Evolutionary conservation across 2,888 invertebrate species (phyloP), one percentile per base, ranked within the genome.

Genomic region (Conchocele bisecta): DNA sequence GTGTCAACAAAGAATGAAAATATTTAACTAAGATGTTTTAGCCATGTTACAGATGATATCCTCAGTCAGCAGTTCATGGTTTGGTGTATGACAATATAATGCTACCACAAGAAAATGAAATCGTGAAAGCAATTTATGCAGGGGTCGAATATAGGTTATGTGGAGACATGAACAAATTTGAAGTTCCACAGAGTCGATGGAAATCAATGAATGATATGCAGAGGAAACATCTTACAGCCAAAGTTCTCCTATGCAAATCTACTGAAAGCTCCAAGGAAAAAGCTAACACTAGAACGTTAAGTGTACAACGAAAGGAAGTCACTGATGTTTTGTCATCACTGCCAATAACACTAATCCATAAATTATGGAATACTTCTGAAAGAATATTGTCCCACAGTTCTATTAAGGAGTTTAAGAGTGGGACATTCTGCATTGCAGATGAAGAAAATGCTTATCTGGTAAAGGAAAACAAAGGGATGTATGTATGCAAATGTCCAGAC

Each of bases 21-120:
- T 44, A 64, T 64, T 24, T 20, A 64, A 35, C 46, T 64, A 44
- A 54, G 64, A 64, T 64, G 64, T 54, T 64, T 61, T 54, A 54
- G 56, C 50, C 64, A 64, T 44, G 26, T 64, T 22, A 64, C 33
- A 39, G 44, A 54, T 37, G 63, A 63, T 42, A 42, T 63, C 26
- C 42, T 42, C 54, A 54, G 39, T 37, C 54, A 39, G 54, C 37
- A 39, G 54, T 54, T 24, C 54, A 54, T 54, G 54, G 39, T 41
- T 24, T 54, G 17, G 29, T 65, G 24, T 64, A 64, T 28, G 39
- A 33, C 31, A 33, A 64, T 31, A 48, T 64, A 20, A 48, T 64
- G 24, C 35, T 31, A 24, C 24, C 26, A 26, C 64, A 64, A 37
- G 37, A 64, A 53, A 54, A 24, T 24, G 64, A 57, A 50, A 39